Conservation (phyloP, 1,140 invertebrate genomes). For the Drosophila arizonae region DNA sequence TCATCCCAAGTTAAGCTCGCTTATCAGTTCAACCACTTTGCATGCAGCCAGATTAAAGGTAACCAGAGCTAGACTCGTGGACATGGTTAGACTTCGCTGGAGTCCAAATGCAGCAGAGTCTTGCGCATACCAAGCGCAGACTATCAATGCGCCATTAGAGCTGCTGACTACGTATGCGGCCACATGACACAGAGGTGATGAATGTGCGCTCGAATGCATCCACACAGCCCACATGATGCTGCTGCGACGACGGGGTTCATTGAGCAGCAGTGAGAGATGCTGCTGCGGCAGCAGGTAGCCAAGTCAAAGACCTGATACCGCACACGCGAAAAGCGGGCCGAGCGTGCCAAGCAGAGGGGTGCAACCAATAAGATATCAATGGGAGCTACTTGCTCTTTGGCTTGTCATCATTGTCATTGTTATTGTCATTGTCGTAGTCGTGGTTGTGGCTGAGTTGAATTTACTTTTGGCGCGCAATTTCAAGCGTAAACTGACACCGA, state of each 20-base stretch:
- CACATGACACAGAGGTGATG: constrained; percentile 5
- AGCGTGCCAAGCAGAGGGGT: constrained; percentile 68
- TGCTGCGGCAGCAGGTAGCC: constrained; percentile 46
- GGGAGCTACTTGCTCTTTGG: constrained; percentile 41
- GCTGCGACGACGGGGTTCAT: constrained; percentile 35
- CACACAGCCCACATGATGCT: constrained; percentile 16
- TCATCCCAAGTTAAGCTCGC: neutral
- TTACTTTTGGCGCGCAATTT: constrained; percentile 60
- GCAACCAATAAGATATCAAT: constrained; percentile 60
- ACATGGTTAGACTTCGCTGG: neutral
- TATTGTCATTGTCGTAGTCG: constrained; percentile 24
- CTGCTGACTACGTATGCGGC: neutral
- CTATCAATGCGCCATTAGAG: constrained; percentile 23
- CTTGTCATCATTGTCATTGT: neutral
- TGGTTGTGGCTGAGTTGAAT: constrained; percentile 14
- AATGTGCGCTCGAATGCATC: constrained; percentile 8
- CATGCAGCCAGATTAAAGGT: neutral
- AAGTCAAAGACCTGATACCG: constrained; percentile 66
- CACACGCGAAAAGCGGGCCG: constrained; percentile 58
- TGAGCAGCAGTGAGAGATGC: constrained; percentile 41
- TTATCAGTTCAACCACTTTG: constrained; percentile 12
- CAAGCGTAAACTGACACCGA: constrained; percentile 62
- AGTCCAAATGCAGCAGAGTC: neutral
- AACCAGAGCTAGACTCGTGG: constrained; percentile 9
- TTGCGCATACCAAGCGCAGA: constrained; percentile 15